phyloP scores from a whole-genome alignment of 2,797 vertebrate species.

The Alfaro cultratus region DNA sequence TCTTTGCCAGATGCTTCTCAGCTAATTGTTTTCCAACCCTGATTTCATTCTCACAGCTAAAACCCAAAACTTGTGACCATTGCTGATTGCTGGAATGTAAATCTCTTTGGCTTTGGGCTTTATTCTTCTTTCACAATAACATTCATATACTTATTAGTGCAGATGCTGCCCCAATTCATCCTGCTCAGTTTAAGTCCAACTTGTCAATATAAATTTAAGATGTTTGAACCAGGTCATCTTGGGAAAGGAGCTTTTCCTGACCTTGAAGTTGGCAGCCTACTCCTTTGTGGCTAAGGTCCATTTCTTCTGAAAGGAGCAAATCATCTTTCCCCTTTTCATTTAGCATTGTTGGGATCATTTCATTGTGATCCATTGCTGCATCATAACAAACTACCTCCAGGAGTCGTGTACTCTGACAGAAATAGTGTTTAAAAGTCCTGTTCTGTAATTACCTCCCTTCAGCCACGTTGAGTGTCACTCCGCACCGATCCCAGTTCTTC shows the following conservation, averaged over 20 bases:
- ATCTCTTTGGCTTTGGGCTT: neutral
- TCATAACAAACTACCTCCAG: neutral
- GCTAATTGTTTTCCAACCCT: neutral
- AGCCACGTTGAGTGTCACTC: slow-evolving; percentile 24
- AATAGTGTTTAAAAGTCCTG: neutral
- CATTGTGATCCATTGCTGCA: neutral
- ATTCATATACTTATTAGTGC: neutral
- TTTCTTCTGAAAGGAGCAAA: neutral
- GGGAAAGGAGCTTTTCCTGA: neutral
- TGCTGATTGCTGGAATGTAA: neutral
- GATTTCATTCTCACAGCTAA: neutral
- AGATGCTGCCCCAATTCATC: neutral
- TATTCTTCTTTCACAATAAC: neutral
- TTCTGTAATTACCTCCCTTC: slow-evolving; percentile 1
- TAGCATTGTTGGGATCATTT: neutral
- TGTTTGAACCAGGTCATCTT: neutral
- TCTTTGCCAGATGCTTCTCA: neutral
- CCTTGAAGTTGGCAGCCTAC: neutral
- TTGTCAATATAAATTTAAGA: neutral
- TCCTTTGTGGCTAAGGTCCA: neutral
- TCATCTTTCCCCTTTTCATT: neutral
- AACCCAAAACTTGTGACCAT: neutral
- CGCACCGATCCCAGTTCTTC: slow-evolving; percentile 51
- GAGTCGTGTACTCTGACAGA: neutral
- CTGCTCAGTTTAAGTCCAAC: neutral